These are phyloP conservation scores for Psittacara wagleri DNA, from an alignment of 2,113 vertebrate species.

Conservation along the genomic window DNA sequence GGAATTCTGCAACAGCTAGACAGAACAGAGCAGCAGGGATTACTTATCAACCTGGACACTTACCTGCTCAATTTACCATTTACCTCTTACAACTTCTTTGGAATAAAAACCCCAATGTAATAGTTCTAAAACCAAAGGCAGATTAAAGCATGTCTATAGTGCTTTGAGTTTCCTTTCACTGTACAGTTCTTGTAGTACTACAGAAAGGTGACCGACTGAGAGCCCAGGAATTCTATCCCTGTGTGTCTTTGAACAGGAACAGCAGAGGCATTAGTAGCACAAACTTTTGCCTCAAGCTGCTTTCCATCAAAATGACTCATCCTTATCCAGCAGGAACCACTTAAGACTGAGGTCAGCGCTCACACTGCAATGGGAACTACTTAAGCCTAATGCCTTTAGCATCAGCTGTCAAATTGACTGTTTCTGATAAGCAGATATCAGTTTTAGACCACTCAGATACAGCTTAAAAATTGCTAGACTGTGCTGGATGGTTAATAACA, in stretches of 20 bases:
- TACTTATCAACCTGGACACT: not conserved
- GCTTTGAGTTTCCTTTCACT: not conserved
- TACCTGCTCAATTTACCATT: not conserved
- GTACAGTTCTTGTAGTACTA: not conserved
- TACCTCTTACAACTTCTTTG: not conserved
- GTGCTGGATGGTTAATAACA: not conserved
- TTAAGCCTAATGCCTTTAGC: not conserved
- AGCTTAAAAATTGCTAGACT: not conserved
- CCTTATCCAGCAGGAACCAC: not conserved
- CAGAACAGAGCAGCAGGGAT: slow-evolving; percentile 4
- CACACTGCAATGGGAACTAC: not conserved
- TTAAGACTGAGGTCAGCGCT: not conserved
- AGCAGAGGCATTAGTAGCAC: not conserved
- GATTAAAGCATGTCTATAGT: not conserved
- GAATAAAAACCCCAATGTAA: not conserved
- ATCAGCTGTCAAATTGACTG: not conserved
- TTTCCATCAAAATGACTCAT: not conserved
- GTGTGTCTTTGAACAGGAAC: not conserved
- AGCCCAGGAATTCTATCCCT: not conserved
- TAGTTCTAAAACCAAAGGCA: not conserved
- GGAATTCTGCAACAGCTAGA: slow-evolving; percentile 81
- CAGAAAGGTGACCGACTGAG: not conserved
- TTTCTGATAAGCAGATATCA: not conserved
- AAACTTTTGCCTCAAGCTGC: not conserved
- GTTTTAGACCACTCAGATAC: not conserved